Evolutionary conservation across 2,113 vertebrate genomes (phyloP), one percentile per base, ranked within the genome.

Genomic region (Geothlypis trichas): DNA sequence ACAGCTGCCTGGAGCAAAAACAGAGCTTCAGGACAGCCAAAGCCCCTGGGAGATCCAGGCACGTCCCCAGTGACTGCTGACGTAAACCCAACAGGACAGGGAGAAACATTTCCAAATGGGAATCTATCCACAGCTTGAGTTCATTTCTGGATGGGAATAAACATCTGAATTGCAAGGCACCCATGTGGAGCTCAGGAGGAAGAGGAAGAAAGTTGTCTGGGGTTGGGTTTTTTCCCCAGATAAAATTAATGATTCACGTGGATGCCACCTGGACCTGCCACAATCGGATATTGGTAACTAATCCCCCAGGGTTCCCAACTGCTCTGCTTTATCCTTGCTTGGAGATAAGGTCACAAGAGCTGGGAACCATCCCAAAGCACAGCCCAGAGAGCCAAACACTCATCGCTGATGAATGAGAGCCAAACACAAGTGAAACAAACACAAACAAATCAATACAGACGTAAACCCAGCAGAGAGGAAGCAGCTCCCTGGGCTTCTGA

Each of bases 381-480:
- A 57, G 41, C 24, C 58, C 59, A 30, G 66, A 75, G 42, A 4
- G 2, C 61, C 77, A 68, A 58, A 67, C 28, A 0, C 92, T 85
- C 54, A 44, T 76, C 2, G 5, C 72, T 31, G 68, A 52, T 1
- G 18, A 83, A 66, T n/a, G 61, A 78, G 85, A 92, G 67, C 57
- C 65, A 75, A 86, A 78, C 69, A 67, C 39, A 46, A 90, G 69
- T 0, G 2, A 88, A 94, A 94, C 73, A 82, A 96, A 93, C 18
- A 80, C 88, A 95, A 93, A 93, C 87, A 77, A 75, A 95, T 94
- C 95, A 13, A 96, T 89, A 94, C 19, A 74, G 71, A 81, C 47
- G 65, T 68, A 81, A 80, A 93, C 21, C 24, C 26, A 22, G 46
- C 67, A 76, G 61, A 55, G 17, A 80, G 79, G 72, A 93, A 93